Evolutionary conservation across 2,113 vertebrate genomes (phyloP).

Genomic region (Urocolius indicus): DNA sequence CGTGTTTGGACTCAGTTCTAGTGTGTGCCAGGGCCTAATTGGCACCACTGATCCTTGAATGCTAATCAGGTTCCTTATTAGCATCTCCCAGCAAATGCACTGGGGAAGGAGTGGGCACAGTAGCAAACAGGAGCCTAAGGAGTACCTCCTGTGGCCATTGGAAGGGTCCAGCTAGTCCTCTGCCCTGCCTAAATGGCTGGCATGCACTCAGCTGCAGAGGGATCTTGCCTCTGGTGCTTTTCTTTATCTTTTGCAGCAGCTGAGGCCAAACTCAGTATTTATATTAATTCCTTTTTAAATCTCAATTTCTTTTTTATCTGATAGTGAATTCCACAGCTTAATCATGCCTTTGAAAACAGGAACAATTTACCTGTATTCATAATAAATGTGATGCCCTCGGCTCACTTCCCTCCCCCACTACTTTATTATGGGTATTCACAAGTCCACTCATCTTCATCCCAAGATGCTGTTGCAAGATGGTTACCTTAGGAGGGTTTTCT

Average conservation of each 20-base stretch:
- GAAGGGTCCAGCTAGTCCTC: neutral
- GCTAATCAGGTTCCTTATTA: conserved; percentile 2
- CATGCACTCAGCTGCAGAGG: neutral
- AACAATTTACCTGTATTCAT: neutral
- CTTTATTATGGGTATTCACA: neutral
- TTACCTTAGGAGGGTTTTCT: neutral
- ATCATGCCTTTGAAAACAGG: neutral
- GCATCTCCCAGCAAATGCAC: neutral
- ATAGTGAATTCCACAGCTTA: neutral
- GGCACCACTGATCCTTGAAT: neutral
- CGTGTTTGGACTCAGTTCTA: neutral
- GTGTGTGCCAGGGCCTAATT: neutral
- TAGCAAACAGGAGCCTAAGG: neutral
- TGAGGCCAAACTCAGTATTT: neutral
- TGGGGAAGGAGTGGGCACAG: neutral
- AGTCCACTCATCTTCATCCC: accelerated
- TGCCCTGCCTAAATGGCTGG: neutral
- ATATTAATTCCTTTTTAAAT: neutral
- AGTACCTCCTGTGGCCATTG: neutral
- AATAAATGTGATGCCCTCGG: neutral
- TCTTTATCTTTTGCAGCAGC: neutral
- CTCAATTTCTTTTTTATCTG: neutral
- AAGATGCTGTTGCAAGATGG: neutral
- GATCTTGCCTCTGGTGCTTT: neutral
- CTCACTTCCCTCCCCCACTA: neutral